Percentiles rank a stretch among this genome's conserved stretches.
Evolutionary conservation across 2,888 invertebrate genomes (phyloP).

Genomic region (Drosophila prolongata): DNA sequence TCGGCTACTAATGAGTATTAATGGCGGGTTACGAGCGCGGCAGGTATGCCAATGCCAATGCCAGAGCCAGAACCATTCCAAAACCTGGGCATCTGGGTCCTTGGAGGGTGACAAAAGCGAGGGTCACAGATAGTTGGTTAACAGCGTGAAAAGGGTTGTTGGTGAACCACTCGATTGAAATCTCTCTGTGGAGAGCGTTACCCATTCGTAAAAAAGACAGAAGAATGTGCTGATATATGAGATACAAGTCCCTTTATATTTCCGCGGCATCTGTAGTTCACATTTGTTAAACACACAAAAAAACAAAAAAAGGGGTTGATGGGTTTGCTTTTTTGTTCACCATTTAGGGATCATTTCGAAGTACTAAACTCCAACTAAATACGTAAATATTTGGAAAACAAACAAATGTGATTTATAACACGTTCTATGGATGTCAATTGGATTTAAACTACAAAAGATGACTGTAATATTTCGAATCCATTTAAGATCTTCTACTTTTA

Average conservation of each 20-base stretch:
- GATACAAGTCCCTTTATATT: constrained; percentile 18
- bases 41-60: constrained; percentile 47
- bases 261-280: constrained; percentile 20
- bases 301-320: constrained; percentile 17
- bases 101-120: constrained; percentile 10
- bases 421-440: not conserved
- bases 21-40: constrained; percentile 58
- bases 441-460: not conserved
- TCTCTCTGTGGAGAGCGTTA: constrained; percentile 51
- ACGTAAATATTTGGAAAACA: constrained; percentile 30
- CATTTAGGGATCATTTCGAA: constrained; percentile 5
- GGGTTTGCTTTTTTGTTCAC: constrained; percentile 1
- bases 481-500: too few species aligned
- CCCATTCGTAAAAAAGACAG: constrained; percentile 2
- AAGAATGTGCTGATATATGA: constrained; percentile 24
- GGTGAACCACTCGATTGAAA: constrained; percentile 55
- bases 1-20: constrained; percentile 77
- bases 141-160: constrained; percentile 70
- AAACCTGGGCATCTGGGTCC: not conserved
- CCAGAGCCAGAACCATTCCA: not conserved
- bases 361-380: constrained; percentile 11
- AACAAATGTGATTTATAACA: not conserved
- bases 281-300: constrained; percentile 20
- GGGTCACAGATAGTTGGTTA: constrained; percentile 51
- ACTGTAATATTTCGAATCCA: too few species aligned